These are phyloP conservation scores for Momotus momota DNA, from an alignment of 2,797 vertebrate genomes.

Conservation along the genomic window DNA sequence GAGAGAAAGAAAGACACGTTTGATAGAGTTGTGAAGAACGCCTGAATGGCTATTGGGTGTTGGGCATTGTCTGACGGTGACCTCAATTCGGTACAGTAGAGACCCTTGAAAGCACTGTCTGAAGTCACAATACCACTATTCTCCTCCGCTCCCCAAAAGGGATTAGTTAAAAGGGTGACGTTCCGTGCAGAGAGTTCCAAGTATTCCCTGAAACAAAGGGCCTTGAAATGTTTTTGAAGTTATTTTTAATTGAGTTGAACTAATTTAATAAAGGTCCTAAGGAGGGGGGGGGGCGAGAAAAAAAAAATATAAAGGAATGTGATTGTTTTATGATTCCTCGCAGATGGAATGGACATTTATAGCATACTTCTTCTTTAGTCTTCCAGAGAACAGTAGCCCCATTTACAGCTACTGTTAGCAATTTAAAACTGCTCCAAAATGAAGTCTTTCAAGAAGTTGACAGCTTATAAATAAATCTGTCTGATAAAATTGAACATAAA, in stretches of 20 bases:
- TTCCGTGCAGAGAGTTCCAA: conserved; percentile 96
- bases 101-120: conserved; percentile 96
- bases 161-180: conserved; percentile 95
- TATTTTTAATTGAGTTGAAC: conserved; percentile 91
- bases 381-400: conserved; percentile 89
- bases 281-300: conserved; percentile 17
- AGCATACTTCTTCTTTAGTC: conserved; percentile 86
- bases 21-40: conserved; percentile 97
- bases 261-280: conserved; percentile 88
- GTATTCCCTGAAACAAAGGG: conserved; percentile 89
- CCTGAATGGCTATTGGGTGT: conserved; percentile 96
- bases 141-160: conserved; percentile 92
- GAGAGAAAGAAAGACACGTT: conserved; percentile 89
- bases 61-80: conserved; percentile 94
- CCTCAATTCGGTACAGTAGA: conserved; percentile 99
- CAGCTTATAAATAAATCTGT: conserved; percentile 89
- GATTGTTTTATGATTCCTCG: conserved; percentile 86
- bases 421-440: conserved; percentile 86
- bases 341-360: conserved; percentile 95
- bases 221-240: conserved; percentile 87
- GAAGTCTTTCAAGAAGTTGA: conserved; percentile 87
- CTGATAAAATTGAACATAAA: conserved; percentile 87
- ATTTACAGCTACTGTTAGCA: conserved; percentile 89
- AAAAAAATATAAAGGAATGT: conserved; percentile 83
- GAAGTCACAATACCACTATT: conserved; percentile 95